Conservation (phyloP, 2,113 vertebrate species). For the Grallaria varia region DNA sequence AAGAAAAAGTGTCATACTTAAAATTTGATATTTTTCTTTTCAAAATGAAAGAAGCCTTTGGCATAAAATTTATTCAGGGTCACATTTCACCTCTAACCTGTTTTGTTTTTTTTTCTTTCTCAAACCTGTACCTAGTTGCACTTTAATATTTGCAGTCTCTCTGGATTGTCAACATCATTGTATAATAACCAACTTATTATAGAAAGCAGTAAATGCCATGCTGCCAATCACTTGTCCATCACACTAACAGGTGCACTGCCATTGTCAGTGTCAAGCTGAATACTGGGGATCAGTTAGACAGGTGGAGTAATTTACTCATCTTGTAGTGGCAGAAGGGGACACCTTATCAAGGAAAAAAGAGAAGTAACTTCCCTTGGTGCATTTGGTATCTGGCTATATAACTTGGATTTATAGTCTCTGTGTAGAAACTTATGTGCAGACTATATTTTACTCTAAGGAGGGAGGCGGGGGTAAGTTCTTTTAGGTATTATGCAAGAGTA, state of each 20-base stretch:
- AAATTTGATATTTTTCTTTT: constrained; percentile 31
- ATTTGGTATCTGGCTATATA: not conserved
- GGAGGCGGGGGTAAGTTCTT: not conserved
- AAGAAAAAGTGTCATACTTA: constrained; percentile 14
- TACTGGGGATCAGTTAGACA: constrained; percentile 62
- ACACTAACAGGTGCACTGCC: constrained; percentile 66
- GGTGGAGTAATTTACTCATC: constrained; percentile 60
- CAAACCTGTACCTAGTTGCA: not conserved
- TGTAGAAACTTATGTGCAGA: not conserved
- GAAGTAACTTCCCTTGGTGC: not conserved
- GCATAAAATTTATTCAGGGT: constrained; percentile 30
- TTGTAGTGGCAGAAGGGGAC: constrained; percentile 21
- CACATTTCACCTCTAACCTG: not conserved
- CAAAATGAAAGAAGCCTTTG: constrained; percentile 17
- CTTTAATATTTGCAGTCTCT: constrained; percentile 43
- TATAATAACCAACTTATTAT: constrained; percentile 59
- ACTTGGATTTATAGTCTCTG: constrained; percentile 1
- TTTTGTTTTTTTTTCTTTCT: not conserved
- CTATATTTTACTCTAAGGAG: not conserved
- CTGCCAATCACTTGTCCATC: constrained; percentile 61
- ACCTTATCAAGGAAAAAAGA: constrained; percentile 46
- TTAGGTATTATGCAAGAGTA: not conserved
- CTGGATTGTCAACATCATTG: constrained; percentile 44
- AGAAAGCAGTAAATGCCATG: constrained; percentile 44
- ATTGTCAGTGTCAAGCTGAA: constrained; percentile 57